phyloP scores from a whole-genome alignment of 2,797 vertebrate genomes.

The Tragopan temminckii region DNA sequence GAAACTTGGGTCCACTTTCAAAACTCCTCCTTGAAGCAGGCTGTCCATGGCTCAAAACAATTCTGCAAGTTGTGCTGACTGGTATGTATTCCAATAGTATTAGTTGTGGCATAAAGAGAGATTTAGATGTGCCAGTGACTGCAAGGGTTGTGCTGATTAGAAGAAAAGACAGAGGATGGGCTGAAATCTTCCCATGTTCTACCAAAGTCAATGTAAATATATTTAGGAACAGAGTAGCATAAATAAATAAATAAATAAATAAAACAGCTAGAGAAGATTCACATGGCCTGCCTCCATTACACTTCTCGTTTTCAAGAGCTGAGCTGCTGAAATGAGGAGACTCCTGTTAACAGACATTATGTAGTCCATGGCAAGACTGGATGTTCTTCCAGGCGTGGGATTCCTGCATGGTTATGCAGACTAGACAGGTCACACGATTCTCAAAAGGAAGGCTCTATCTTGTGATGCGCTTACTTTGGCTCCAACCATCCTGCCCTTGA shows the following conservation, averaged over 20 bases:
- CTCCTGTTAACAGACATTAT: neutral
- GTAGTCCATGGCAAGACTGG: rapidly evolving
- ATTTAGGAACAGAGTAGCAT: neutral
- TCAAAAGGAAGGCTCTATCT: neutral
- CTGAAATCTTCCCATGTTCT: neutral
- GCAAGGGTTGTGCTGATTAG: neutral
- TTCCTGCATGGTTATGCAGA: rapidly evolving
- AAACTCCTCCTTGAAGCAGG: neutral
- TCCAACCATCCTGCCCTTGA: neutral
- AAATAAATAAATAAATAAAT: neutral
- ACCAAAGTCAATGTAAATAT: neutral
- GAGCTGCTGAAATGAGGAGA: neutral
- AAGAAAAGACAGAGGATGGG: neutral
- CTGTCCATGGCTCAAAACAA: neutral
- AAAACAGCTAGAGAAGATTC: neutral
- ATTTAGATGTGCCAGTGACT: neutral
- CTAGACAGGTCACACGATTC: neutral
- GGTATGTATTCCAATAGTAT: neutral
- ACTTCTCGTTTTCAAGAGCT: neutral
- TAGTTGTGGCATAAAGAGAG: neutral
- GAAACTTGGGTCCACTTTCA: neutral
- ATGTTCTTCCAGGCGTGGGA: rapidly evolving
- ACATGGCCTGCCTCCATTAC: neutral
- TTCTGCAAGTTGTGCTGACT: constrained; percentile 17
- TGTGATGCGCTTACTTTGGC: neutral